These are phyloP conservation scores for Neodiprion virginianus DNA, from an alignment of 1,140 invertebrate genomes.

Conservation along the genomic window DNA sequence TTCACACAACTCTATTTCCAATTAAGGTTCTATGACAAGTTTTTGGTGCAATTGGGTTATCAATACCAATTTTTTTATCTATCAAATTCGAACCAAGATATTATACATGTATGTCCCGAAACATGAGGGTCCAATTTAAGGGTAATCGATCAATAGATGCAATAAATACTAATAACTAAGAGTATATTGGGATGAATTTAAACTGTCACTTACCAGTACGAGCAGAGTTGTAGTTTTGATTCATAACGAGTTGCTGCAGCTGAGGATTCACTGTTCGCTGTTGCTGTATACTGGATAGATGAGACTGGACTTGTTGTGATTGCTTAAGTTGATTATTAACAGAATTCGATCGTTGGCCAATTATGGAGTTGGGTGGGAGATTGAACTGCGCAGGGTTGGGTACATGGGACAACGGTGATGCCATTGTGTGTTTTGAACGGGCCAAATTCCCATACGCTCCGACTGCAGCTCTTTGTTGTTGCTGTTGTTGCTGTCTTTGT, in stretches of 20 bases:
- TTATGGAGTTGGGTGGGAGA: constrained; percentile 45
- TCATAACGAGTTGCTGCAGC: constrained; percentile 54
- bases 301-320: constrained; percentile 51
- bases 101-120: too few species aligned
- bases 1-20: too few species aligned
- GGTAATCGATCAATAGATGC: too few species aligned
- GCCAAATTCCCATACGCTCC: constrained; percentile 47
- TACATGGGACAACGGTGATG: constrained; percentile 48
- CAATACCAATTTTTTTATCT: not conserved
- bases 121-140: too few species aligned
- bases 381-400: constrained; percentile 52
- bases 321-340: constrained; percentile 56
- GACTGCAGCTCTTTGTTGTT: constrained; percentile 53
- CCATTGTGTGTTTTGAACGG: constrained; percentile 52
- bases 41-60: too few species aligned
- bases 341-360: constrained; percentile 53
- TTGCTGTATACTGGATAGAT: constrained; percentile 51
- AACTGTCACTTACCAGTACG: constrained; percentile 47
- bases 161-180: too few species aligned
- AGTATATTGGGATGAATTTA: constrained; percentile 3
- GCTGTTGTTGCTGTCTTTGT: constrained; percentile 56
- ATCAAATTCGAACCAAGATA: not conserved
- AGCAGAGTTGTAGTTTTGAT: constrained; percentile 55
- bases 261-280: constrained; percentile 45
- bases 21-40: too few species aligned